Evolutionary conservation across 2,113 vertebrate genomes (phyloP), one percentile per base, ranked within the genome.

Genomic region (Xiphophorus hellerii): DNA sequence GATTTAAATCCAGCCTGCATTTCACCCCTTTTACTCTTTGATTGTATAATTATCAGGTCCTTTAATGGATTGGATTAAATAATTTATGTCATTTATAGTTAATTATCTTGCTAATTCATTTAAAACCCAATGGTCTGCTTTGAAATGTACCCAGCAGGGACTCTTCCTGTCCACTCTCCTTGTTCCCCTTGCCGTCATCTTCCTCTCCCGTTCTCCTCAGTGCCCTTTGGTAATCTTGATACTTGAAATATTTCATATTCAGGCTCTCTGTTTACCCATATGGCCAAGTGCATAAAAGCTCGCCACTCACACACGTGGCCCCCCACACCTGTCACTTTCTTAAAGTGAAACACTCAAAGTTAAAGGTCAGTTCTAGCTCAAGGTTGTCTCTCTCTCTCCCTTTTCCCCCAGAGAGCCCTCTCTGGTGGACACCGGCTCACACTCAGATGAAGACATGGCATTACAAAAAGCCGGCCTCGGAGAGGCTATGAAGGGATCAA

Each of bases 331-430:
- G 80, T 87, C 85, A 85, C 66, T 80, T 82, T 82, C 82, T 80
- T 30, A 44, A 75, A 86, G 81, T 68, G 75, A 68, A 84, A 66
- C 62, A 68, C 69, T 77, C 73, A 80, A 84, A 89, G 82, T 66
- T 81, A 92, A 92, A 91, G 90, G 92, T 93, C 89, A 89, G 73
- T 48, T 44, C 68, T 51, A 3, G 73, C 87, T 92, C 88, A 91
- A 92, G 89, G 89, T 92, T 91, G 87, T 67, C 78, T 69, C 73
- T 37, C 35, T 37, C 35, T 82, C 73, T 69, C 71, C 73, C 81
- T 75, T 82, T 65, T 20, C 22, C 63, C 48, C 48, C 58, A 11
- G 86, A 81, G 83, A 87, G 79, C 78, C 73, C 66, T 90, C 85
- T 86, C 77, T 83, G 82, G 71, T 88, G 84, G 88, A 92, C 90